phyloP scores from a whole-genome alignment of 2,113 vertebrate species.

The Lepidothrix coronata region DNA sequence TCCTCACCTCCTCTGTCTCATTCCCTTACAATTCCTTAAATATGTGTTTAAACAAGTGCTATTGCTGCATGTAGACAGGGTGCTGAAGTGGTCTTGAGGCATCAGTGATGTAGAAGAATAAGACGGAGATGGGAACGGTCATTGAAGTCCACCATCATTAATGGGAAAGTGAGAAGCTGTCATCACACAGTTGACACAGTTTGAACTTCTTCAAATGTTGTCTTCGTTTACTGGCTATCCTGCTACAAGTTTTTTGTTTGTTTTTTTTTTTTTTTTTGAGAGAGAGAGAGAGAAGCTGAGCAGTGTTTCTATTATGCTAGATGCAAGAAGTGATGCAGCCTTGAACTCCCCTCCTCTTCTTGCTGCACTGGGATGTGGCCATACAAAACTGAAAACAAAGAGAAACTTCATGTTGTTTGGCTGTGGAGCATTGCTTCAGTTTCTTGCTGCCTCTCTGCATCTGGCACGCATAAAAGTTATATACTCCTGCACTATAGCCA shows the following conservation, averaged over 20 bases:
- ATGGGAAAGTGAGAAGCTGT: not conserved
- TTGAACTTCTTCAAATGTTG: fast-evolving
- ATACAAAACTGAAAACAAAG: not conserved
- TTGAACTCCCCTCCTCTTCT: not conserved
- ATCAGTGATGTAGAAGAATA: fast-evolving
- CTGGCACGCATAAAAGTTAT: not conserved
- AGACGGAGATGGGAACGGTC: not conserved
- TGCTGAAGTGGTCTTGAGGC: not conserved
- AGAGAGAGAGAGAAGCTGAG: not conserved
- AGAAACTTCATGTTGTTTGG: not conserved
- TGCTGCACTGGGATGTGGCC: not conserved
- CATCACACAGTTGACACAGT: fast-evolving
- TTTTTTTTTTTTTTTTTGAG: not conserved
- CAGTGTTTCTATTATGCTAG: not conserved
- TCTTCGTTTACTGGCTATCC: not conserved
- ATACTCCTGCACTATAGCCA: not conserved
- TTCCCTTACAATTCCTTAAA: not conserved
- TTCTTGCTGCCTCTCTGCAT: not conserved
- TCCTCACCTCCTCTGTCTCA: not conserved
- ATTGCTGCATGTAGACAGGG: not conserved
- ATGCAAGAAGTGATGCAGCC: not conserved
- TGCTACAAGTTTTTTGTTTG: not conserved
- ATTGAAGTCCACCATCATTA: not conserved
- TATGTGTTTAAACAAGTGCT: not conserved
- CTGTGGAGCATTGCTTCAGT: not conserved